Percentiles rank a stretch among this genome's conserved stretches.
Conservation (phyloP, 53 echinoderm and acorn worm species). For the Pentamera pediparva region DNA sequence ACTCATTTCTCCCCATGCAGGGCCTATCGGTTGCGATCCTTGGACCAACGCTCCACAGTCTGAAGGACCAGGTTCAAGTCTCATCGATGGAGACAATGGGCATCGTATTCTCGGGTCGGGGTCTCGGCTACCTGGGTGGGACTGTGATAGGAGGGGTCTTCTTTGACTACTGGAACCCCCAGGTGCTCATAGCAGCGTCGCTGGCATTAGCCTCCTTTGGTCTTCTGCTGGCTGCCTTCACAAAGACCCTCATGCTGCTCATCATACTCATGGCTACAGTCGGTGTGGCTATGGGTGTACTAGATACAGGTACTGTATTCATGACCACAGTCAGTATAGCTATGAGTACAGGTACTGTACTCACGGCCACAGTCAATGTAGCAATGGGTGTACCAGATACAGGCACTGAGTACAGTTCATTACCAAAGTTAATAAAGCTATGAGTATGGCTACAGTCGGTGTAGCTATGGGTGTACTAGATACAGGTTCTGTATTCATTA, state of each 20-base stretch:
- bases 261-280: conserved; percentile 39
- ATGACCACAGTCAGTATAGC: too few relatives aligned
- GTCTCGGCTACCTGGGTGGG: conserved; percentile 66
- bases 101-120: conserved; percentile 66
- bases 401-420: too few relatives aligned
- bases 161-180: conserved; percentile 61
- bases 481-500: too few relatives aligned
- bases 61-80: conserved; percentile 32
- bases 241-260: conserved; percentile 24
- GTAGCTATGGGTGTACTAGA: background rate
- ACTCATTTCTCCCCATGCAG: conserved; percentile 21
- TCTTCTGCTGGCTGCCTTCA: conserved; percentile 39
- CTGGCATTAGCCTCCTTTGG: conserved; percentile 50
- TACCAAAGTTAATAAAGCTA: too few relatives aligned
- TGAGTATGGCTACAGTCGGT: background rate
- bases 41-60: conserved; percentile 69
- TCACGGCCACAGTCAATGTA: too few relatives aligned
- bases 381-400: too few relatives aligned
- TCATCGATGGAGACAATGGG: conserved; percentile 47
- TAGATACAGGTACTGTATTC: conserved; percentile 95
- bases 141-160: conserved; percentile 58
- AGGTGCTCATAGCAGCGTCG: conserved; percentile 39
- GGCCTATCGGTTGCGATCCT: conserved; percentile 70
- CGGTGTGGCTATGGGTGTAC: conserved; percentile 79
- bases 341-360: too few relatives aligned